These are phyloP conservation scores for Xylota segnis DNA, from an alignment of 2,888 invertebrate species.

Conservation along the genomic window DNA sequence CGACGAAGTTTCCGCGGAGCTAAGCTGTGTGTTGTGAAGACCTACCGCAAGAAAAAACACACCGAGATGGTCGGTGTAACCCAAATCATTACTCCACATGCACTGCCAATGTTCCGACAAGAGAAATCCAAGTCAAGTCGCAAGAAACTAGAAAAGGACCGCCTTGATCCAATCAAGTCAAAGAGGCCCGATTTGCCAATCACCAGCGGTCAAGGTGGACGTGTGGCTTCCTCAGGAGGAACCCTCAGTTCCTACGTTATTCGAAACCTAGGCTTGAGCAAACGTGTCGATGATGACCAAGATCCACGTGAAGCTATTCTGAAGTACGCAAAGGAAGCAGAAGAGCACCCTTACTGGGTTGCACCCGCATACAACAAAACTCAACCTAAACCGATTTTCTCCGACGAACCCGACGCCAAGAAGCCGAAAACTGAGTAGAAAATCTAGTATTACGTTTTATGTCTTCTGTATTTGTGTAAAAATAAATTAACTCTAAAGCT, in stretches of 20 bases:
- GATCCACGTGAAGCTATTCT: constrained; percentile 98
- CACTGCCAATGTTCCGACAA: constrained; percentile 96
- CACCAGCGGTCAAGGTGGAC: constrained; percentile 95
- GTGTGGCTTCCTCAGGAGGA: constrained; percentile 95
- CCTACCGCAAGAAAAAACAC: constrained; percentile 91
- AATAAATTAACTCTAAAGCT: constrained; percentile 28
- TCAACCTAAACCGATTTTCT: constrained; percentile 94
- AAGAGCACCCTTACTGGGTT: constrained; percentile 98
- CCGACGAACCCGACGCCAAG: constrained; percentile 84
- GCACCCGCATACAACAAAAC: constrained; percentile 95
- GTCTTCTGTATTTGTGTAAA: constrained; percentile 40
- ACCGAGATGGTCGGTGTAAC: constrained; percentile 95
- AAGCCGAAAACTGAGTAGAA: constrained; percentile 81
- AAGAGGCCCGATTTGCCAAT: constrained; percentile 93
- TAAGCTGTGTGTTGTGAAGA: constrained; percentile 94
- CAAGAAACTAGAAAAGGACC: constrained; percentile 95
- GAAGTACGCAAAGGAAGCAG: constrained; percentile 97
- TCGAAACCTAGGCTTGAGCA: constrained; percentile 96
- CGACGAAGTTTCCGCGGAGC: constrained; percentile 95
- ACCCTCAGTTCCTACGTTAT: constrained; percentile 98
- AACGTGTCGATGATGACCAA: constrained; percentile 95
- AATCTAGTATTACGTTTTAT: neutral
- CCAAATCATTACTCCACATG: constrained; percentile 98
- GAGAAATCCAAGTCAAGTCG: constrained; percentile 94
- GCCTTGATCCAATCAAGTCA: constrained; percentile 94